phyloP scores from a whole-genome alignment of 2,888 invertebrate genomes.

The Neoitamus cyanurus region DNA sequence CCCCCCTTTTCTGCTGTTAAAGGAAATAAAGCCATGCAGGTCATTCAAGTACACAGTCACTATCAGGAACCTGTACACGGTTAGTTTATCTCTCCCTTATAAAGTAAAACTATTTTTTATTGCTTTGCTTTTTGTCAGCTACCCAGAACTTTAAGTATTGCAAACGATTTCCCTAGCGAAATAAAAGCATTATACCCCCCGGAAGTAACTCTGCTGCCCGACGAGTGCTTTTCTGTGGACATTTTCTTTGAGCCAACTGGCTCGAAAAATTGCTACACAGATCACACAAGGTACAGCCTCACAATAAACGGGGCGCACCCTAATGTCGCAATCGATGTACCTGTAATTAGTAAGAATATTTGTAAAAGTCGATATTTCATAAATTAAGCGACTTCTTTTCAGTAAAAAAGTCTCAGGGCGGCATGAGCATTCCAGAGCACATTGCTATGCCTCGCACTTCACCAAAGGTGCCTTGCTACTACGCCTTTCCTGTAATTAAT shows the following conservation, averaged over 20 bases:
- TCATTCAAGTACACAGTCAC: neutral
- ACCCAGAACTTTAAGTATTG: neutral
- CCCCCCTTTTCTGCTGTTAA: slow-evolving; percentile 27
- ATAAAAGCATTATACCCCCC: neutral
- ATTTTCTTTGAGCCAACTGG: neutral
- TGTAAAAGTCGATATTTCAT: neutral
- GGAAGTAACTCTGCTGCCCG: neutral
- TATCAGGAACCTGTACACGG: slow-evolving; percentile 43
- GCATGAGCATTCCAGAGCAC: neutral
- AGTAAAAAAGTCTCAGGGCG: neutral
- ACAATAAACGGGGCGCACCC: slow-evolving; percentile 37
- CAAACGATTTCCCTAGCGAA: neutral
- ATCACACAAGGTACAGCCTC: slow-evolving; percentile 7
- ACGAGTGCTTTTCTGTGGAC: neutral
- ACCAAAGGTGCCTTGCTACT: slow-evolving; percentile 15
- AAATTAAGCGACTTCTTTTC: neutral
- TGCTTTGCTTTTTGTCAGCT: neutral
- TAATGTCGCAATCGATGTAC: slow-evolving; percentile 35
- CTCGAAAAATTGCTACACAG: neutral
- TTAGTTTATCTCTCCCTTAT: too few relatives aligned
- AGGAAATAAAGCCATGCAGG: neutral
- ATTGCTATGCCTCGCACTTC: slow-evolving; percentile 31
- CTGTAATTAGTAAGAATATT: slow-evolving; percentile 23
- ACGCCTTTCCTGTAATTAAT: slow-evolving; percentile 39
- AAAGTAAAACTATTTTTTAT: neutral